A percentile compares a stretch with the other conserved stretches of the same genome.
Evolutionary conservation across 2,888 invertebrate genomes (phyloP).

Genomic region (Gryllus longicercus): DNA sequence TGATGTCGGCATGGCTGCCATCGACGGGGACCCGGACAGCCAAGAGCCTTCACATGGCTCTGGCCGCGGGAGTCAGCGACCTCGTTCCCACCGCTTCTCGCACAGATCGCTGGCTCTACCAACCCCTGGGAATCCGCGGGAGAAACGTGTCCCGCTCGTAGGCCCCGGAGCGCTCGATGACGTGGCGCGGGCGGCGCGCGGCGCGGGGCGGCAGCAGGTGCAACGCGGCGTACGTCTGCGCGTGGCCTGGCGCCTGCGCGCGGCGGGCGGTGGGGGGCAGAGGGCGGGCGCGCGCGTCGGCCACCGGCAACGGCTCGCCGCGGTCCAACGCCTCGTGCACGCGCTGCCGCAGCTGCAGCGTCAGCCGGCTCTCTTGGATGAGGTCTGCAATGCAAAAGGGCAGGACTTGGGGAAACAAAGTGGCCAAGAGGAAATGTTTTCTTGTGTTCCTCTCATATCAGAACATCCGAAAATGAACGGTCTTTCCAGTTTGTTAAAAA

Average conservation of each 20-base stretch:
- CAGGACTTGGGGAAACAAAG: neutral
- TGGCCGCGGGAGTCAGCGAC: neutral
- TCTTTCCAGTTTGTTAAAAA: too few relatives aligned
- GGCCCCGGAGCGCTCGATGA: neutral
- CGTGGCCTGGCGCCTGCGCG: neutral
- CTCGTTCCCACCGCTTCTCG: neutral
- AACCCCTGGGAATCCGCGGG: neutral
- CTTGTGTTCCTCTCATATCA: neutral
- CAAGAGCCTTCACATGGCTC: too few relatives aligned
- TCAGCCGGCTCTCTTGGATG: neutral
- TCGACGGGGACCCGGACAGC: too few relatives aligned
- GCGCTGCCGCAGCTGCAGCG: neutral
- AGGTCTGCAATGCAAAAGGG: neutral
- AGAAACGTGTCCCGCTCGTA: neutral
- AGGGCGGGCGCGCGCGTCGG: neutral
- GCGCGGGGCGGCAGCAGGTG: neutral
- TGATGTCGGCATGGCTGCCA: too few relatives aligned
- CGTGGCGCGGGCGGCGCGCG: neutral
- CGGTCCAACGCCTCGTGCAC: neutral
- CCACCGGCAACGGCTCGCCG: neutral
- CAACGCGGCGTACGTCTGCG: neutral
- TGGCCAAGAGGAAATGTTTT: neutral
- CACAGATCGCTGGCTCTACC: neutral
- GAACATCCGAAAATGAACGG: neutral
- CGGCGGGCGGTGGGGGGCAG: neutral